These are phyloP conservation scores for Bucco capensis DNA, from an alignment of 2,113 vertebrate genomes.

Conservation along the genomic window DNA sequence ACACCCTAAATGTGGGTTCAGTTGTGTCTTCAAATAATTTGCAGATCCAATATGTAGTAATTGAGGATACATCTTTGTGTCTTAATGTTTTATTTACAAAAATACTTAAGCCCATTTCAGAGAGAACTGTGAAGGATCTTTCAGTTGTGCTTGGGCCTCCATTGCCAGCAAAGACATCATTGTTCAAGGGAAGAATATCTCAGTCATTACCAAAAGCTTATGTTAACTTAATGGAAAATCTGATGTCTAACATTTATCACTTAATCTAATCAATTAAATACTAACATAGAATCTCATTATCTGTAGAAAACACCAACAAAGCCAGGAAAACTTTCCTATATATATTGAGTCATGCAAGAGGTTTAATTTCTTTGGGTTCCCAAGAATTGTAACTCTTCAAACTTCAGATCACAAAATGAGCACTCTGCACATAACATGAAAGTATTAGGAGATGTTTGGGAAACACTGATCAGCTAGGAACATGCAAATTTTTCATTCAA, in stretches of 20 bases:
- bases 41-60: background rate
- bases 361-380: background rate
- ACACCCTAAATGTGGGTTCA: background rate
- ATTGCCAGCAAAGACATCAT: background rate
- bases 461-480: background rate
- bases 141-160: background rate
- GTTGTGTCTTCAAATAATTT: background rate
- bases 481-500: background rate
- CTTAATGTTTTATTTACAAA: background rate
- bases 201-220: background rate
- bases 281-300: background rate
- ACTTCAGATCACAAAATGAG: background rate
- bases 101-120: background rate
- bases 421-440: background rate
- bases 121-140: background rate
- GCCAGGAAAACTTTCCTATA: background rate
- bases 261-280: background rate
- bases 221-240: background rate
- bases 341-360: background rate
- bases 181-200: background rate
- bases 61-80: background rate
- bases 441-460: background rate
- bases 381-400: background rate
- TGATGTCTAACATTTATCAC: background rate
- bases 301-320: background rate